phyloP scores from a whole-genome alignment of 1,140 invertebrate species.

The Plodia interpunctella region DNA sequence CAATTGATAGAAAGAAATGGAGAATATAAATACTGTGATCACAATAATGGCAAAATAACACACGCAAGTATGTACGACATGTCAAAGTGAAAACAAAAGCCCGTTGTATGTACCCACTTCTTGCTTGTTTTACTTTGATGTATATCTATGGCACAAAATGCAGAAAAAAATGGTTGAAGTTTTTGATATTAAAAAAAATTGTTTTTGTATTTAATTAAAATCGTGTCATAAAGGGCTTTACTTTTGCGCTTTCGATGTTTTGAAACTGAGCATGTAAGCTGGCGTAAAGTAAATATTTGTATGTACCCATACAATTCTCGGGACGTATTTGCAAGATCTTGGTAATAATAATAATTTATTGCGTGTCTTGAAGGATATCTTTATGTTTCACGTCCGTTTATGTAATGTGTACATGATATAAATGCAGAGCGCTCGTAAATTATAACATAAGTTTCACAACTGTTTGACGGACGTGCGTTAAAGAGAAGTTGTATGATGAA shows the following conservation, averaged over 20 bases:
- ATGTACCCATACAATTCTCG: neutral
- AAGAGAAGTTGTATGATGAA: too few relatives aligned
- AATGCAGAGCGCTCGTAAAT: neutral
- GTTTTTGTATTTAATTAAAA: too few relatives aligned
- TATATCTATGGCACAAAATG: too few relatives aligned
- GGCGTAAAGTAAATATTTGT: conserved; percentile 8
- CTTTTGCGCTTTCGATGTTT: neutral
- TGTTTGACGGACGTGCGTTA: neutral
- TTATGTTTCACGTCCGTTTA: conserved; percentile 1
- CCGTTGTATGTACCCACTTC: too few relatives aligned
- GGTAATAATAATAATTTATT: conserved; percentile 12
- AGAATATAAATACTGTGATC: too few relatives aligned
- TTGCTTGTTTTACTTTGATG: too few relatives aligned
- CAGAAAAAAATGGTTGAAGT: too few relatives aligned
- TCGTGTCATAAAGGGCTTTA: neutral
- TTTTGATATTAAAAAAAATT: too few relatives aligned
- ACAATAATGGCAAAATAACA: too few relatives aligned
- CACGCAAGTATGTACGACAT: too few relatives aligned
- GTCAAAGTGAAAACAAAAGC: too few relatives aligned
- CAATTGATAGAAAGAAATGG: too few relatives aligned
- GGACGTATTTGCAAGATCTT: conserved; percentile 13
- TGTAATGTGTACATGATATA: neutral
- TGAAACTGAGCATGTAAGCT: neutral
- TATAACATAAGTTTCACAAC: neutral
- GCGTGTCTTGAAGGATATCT: neutral